Conservation (phyloP, 1,140 invertebrate genomes). For the Monomorium pharaonis region DNA sequence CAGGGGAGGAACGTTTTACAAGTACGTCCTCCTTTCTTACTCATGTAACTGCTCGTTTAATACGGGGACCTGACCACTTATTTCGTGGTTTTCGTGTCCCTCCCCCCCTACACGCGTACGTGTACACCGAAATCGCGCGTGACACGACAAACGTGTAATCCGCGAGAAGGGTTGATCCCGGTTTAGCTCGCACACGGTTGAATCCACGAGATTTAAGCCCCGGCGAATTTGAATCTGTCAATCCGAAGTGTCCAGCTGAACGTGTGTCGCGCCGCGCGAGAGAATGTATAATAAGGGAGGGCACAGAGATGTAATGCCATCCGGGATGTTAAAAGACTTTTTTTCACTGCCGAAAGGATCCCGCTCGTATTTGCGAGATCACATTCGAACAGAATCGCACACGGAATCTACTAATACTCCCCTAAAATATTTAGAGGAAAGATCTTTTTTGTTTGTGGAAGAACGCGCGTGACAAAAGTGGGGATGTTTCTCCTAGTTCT, state of each 20-base stretch:
- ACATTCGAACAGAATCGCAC: background rate
- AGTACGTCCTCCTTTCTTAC: background rate
- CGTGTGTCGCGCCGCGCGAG: conserved; percentile 49
- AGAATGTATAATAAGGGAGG: conserved; percentile 65
- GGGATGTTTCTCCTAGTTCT: background rate
- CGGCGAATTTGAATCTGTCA: conserved; percentile 74
- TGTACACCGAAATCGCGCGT: conserved; percentile 77
- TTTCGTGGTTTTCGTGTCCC: conserved; percentile 66
- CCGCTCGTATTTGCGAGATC: conserved; percentile 29
- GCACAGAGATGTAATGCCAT: conserved; percentile 57
- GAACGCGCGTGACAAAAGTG: background rate
- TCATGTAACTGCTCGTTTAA: conserved; percentile 23
- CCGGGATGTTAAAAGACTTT: conserved; percentile 63
- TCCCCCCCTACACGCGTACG: conserved; percentile 2
- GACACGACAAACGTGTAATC: conserved; percentile 82
- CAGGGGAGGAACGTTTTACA: background rate
- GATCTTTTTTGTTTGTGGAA: background rate
- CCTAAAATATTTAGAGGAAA: conserved; percentile 2
- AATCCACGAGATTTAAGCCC: conserved; percentile 70
- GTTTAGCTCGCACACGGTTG: conserved; percentile 78
- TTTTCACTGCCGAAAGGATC: conserved; percentile 61
- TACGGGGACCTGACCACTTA: conserved; percentile 50
- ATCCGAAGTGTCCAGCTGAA: conserved; percentile 64
- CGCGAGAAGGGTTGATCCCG: conserved; percentile 82
- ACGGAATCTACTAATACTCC: conserved; percentile 25